Evolutionary conservation across 2,113 vertebrate species (phyloP).

Genomic region (Tragelaphus strepsiceros): DNA sequence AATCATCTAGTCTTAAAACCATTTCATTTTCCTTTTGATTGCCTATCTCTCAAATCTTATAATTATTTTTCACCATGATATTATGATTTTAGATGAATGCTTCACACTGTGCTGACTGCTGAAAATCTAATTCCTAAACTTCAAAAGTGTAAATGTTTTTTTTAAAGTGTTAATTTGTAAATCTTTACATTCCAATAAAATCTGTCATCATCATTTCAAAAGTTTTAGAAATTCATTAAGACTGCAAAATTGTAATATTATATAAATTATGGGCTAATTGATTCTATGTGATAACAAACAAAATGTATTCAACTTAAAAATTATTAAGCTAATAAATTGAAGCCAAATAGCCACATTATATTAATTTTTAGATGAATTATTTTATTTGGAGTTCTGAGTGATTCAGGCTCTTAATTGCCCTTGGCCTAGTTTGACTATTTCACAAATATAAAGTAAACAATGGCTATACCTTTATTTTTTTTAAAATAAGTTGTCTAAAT

Average conservation of each 20-base stretch:
- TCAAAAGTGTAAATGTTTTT: neutral
- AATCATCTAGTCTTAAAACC: neutral
- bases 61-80: neutral
- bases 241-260: neutral
- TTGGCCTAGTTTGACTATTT: neutral
- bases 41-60: neutral
- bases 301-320: constrained; percentile 49
- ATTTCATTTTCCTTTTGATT: neutral
- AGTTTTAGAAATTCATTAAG: neutral
- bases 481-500: neutral
- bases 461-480: neutral
- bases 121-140: neutral
- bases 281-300: neutral
- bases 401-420: neutral
- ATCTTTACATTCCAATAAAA: neutral
- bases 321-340: constrained; percentile 33
- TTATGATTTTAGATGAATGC: neutral
- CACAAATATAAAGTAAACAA: neutral
- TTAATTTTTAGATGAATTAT: neutral
- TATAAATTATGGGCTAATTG: neutral
- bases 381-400: neutral
- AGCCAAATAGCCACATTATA: neutral
- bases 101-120: neutral
- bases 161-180: neutral
- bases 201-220: neutral